These are phyloP conservation scores for Tipula unca DNA, from an alignment of 2,888 invertebrate species.

Conservation along the genomic window DNA sequence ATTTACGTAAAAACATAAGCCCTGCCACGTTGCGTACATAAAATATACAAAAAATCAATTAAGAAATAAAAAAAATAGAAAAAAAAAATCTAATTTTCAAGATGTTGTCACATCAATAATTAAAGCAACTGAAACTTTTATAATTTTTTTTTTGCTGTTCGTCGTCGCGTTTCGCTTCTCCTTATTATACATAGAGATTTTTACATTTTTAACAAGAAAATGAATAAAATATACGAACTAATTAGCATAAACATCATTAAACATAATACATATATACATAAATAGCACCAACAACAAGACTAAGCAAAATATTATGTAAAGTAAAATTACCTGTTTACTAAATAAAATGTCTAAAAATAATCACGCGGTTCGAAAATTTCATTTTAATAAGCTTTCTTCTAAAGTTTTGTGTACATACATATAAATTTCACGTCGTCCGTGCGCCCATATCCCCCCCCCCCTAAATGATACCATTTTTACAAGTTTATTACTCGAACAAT, in stretches of 20 bases:
- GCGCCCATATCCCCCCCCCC: background rate
- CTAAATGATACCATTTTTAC: background rate
- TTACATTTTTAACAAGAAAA: background rate
- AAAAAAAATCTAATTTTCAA: background rate
- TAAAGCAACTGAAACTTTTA: background rate
- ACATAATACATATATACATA: no score
- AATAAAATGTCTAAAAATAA: background rate
- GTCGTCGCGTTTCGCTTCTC: background rate
- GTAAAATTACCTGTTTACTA: background rate
- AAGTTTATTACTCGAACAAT: background rate
- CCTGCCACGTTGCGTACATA: background rate
- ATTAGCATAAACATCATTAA: conserved; percentile 14
- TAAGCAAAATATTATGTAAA: background rate
- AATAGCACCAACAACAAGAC: background rate
- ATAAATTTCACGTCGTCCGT: background rate
- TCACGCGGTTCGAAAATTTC: background rate
- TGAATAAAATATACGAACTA: background rate
- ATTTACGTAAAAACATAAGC: background rate
- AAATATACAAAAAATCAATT: background rate
- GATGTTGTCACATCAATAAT: background rate
- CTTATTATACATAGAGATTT: background rate
- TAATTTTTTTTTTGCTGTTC: background rate
- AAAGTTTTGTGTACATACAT: background rate
- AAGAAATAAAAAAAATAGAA: background rate
- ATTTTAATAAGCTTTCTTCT: background rate